A percentile compares a stretch with the other conserved stretches of the same genome.
Conservation (phyloP, 2,113 vertebrate genomes). For the Calonectris borealis region DNA sequence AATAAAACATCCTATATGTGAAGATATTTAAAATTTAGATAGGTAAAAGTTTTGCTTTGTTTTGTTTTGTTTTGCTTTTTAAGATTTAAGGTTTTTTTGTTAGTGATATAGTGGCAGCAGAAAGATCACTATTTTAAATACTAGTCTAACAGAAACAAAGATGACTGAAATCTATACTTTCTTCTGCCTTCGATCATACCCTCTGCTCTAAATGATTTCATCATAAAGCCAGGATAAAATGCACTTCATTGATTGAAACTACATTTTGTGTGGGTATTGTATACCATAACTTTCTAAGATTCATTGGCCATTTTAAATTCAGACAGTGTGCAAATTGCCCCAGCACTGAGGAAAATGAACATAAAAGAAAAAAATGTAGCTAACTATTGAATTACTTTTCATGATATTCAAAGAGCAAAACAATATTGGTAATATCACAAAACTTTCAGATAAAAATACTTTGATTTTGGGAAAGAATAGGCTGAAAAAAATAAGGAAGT, state of each 20-base stretch:
- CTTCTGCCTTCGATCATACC: neutral
- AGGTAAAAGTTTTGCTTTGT: neutral
- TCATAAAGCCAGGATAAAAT: neutral
- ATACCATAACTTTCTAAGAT: neutral
- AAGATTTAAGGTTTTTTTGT: fast-evolving
- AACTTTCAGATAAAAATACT: neutral
- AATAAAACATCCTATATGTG: neutral
- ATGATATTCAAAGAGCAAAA: neutral
- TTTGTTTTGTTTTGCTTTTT: neutral
- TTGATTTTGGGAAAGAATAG: neutral
- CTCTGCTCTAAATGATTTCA: neutral
- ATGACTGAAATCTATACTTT: neutral
- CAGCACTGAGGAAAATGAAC: neutral
- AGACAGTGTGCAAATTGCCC: neutral
- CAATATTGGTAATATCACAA: neutral
- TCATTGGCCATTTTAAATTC: neutral
- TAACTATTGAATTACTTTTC: constrained; percentile 5
- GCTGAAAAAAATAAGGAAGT: neutral
- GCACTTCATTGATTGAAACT: neutral
- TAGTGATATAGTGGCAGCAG: neutral
- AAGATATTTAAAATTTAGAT: neutral
- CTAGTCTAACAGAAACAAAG: neutral
- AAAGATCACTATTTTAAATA: neutral
- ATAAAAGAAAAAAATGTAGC: neutral
- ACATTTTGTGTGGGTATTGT: neutral